Conservation (phyloP, 2,888 invertebrate genomes). For the Lottia gigantea region DNA sequence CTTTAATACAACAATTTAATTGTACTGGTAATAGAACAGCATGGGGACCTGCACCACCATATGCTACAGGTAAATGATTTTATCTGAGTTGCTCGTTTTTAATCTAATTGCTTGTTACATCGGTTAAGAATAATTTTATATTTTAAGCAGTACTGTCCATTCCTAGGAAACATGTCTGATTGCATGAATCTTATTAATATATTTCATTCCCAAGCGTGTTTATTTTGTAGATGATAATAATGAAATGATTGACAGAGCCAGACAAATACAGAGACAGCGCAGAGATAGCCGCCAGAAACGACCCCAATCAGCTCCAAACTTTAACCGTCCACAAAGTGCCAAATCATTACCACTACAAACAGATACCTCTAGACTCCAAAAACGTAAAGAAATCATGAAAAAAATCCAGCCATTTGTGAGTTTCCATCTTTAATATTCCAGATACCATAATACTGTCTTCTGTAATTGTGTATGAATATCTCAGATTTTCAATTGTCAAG, state of each 20-base stretch:
- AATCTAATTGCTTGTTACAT: too few relatives aligned
- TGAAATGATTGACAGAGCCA: slow-evolving; percentile 41
- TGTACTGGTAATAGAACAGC: neutral
- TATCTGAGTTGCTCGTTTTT: too few relatives aligned
- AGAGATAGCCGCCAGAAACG: slow-evolving; percentile 22
- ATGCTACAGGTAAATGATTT: slow-evolving; percentile 1
- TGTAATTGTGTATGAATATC: too few relatives aligned
- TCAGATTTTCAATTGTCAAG: too few relatives aligned
- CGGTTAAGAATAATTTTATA: too few relatives aligned
- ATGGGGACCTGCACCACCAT: neutral
- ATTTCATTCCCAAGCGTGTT: too few relatives aligned
- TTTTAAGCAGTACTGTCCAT: too few relatives aligned
- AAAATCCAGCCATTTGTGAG: neutral
- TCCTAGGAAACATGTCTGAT: too few relatives aligned
- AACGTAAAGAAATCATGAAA: slow-evolving; percentile 21
- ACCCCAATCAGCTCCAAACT: slow-evolving; percentile 14
- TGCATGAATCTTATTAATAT: too few relatives aligned
- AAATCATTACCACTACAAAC: slow-evolving; percentile 15
- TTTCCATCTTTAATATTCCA: neutral
- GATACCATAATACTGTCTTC: neutral
- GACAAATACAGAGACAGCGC: slow-evolving; percentile 40
- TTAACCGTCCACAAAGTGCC: neutral
- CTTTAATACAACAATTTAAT: slow-evolving; percentile 40
- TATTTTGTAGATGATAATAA: slow-evolving; percentile 36
- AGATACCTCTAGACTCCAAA: slow-evolving; percentile 30